Percentiles rank a stretch among this genome's conserved stretches.
Evolutionary conservation across 2,797 vertebrate genomes (phyloP).

Genomic region (Gymnothorax javanicus): DNA sequence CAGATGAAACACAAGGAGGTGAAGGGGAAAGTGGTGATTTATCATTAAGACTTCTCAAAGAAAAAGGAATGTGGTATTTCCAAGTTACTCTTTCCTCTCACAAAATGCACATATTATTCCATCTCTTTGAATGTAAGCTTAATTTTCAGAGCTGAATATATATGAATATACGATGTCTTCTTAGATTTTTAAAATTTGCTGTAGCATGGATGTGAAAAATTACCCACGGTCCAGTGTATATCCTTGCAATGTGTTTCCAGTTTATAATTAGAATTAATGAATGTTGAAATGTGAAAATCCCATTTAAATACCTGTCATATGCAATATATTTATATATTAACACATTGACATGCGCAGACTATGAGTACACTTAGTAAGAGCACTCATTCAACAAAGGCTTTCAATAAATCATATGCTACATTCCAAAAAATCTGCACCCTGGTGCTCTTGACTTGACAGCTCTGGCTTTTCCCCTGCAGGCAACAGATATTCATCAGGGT

Average conservation of each 20-base stretch:
- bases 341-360: not conserved
- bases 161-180: not conserved
- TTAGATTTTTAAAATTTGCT: not conserved
- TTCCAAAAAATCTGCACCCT: not conserved
- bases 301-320: not conserved
- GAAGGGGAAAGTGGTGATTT: slow-evolving; percentile 75
- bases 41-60: slow-evolving; percentile 75
- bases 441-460: not conserved
- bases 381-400: not conserved
- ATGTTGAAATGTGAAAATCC: not conserved
- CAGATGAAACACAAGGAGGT: slow-evolving; percentile 69
- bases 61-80: slow-evolving; percentile 65
- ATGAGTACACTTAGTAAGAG: not conserved
- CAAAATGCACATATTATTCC: slow-evolving; percentile 40
- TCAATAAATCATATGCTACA: not conserved
- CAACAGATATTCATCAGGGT: not conserved
- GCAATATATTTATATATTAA: not conserved
- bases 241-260: not conserved
- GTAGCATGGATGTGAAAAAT: slow-evolving; percentile 13
- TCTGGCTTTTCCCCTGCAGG: not conserved
- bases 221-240: not conserved
- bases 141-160: slow-evolving; percentile 23
- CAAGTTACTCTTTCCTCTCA: slow-evolving; percentile 60
- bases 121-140: slow-evolving; percentile 39
- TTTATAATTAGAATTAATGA: not conserved